Evolutionary conservation across 2,113 vertebrate genomes (phyloP).

Genomic region (Shinisaurus crocodilurus): DNA sequence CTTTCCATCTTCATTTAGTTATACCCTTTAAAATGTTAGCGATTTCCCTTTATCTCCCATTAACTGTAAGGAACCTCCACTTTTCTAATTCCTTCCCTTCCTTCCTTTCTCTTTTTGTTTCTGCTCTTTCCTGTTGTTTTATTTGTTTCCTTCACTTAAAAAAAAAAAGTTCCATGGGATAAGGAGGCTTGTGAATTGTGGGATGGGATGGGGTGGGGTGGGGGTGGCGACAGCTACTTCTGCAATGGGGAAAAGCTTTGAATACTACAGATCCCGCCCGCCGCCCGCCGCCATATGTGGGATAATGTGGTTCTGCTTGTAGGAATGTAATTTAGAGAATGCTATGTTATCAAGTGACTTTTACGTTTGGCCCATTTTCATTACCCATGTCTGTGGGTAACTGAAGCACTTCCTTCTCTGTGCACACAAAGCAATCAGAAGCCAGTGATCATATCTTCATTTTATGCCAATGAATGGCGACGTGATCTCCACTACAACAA

Average conservation of each 20-base stretch:
- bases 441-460: background rate
- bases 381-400: no score
- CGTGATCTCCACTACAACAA: background rate
- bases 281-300: background rate
- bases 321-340: slow-evolving; percentile 29
- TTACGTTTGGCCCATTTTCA: background rate
- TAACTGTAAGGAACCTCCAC: background rate
- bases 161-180: background rate
- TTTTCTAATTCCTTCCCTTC: background rate
- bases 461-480: slow-evolving; percentile 10
- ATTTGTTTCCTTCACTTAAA: background rate
- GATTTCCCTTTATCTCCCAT: background rate
- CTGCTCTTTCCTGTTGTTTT: background rate
- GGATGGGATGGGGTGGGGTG: no score
- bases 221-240: background rate
- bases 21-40: background rate
- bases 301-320: background rate
- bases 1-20: background rate
- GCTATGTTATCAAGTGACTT: background rate
- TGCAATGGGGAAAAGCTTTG: background rate
- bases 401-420: slow-evolving; percentile 38
- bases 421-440: accelerated
- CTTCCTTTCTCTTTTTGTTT: background rate
- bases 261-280: background rate
- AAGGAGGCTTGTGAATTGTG: background rate